These are phyloP conservation scores for Monopterus albus DNA, from an alignment of 2,113 vertebrate genomes.

Conservation along the genomic window DNA sequence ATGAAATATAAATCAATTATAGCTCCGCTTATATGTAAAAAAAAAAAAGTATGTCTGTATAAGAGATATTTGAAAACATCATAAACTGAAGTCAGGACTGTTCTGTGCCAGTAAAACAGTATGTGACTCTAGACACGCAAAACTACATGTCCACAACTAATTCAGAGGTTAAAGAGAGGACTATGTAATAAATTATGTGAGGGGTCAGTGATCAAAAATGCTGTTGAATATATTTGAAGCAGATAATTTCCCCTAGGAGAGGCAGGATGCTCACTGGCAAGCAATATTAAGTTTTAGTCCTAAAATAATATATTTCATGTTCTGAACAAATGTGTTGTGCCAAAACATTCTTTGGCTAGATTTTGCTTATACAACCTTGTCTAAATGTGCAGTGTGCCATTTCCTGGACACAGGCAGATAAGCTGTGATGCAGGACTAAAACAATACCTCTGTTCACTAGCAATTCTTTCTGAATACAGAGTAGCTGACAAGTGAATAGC, in stretches of 20 bases:
- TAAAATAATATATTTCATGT: slow-evolving; percentile 21
- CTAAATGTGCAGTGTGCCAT: slow-evolving; percentile 58
- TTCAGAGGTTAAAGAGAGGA: neutral
- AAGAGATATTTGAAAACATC: neutral
- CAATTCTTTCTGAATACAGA: slow-evolving; percentile 65
- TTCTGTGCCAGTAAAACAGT: neutral
- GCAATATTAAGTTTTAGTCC: slow-evolving; percentile 28
- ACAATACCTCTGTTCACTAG: slow-evolving; percentile 66
- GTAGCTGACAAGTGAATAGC: slow-evolving; percentile 64
- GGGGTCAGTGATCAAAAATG: slow-evolving; percentile 10
- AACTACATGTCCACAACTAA: neutral
- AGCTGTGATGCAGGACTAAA: slow-evolving; percentile 62
- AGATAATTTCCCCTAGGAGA: neutral
- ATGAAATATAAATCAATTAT: slow-evolving; percentile 18
- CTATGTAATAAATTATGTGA: slow-evolving; percentile 27
- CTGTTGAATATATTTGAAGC: slow-evolving; percentile 11
- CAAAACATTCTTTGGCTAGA: slow-evolving; percentile 32
- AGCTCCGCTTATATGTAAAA: slow-evolving; percentile 1
- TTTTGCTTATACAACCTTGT: slow-evolving; percentile 52
- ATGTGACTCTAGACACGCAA: neutral
- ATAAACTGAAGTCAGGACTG: neutral
- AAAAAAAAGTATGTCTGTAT: neutral
- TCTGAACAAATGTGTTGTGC: slow-evolving; percentile 15
- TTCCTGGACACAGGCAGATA: slow-evolving; percentile 69
- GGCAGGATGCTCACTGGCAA: neutral